Evolutionary conservation across 1,140 invertebrate species (phyloP).

Genomic region (Druon quercuslanigerum): DNA sequence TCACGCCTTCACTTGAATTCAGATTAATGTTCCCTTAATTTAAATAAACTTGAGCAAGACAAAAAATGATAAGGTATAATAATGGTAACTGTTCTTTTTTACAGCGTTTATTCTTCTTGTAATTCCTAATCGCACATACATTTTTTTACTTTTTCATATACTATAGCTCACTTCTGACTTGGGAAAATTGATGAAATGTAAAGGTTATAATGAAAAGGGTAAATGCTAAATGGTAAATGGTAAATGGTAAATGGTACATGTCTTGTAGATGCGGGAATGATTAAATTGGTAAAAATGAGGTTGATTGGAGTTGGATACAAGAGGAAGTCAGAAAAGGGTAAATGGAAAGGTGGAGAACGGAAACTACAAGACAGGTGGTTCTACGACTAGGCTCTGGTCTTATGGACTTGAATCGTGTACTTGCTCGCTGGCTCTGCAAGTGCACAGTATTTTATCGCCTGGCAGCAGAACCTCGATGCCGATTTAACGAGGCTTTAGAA

Average conservation of each 20-base stretch:
- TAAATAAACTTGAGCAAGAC: too few species aligned
- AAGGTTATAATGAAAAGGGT: background rate
- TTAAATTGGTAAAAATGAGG: too few species aligned
- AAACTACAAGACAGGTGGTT: constrained; percentile 11
- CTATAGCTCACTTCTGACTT: too few species aligned
- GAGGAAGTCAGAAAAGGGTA: constrained; percentile 1
- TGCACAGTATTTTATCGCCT: constrained; percentile 18
- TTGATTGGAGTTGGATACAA: background rate
- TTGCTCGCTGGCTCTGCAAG: background rate
- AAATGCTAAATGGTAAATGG: constrained; percentile 34
- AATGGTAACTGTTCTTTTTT: too few species aligned
- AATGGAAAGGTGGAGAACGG: background rate
- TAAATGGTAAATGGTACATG: constrained; percentile 34
- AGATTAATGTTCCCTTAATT: too few species aligned
- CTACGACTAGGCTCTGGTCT: constrained; percentile 3
- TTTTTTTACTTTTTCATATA: too few species aligned
- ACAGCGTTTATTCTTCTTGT: too few species aligned
- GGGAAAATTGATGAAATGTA: too few species aligned
- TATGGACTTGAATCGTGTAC: constrained; percentile 14
- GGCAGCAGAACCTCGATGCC: background rate
- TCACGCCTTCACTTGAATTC: too few species aligned
- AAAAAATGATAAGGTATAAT: too few species aligned
- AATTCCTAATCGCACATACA: too few species aligned
- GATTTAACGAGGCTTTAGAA: constrained; percentile 20
- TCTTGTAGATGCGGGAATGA: too few species aligned